Evolutionary conservation across 2,113 vertebrate species (phyloP).

Genomic region (Hassar affinis): DNA sequence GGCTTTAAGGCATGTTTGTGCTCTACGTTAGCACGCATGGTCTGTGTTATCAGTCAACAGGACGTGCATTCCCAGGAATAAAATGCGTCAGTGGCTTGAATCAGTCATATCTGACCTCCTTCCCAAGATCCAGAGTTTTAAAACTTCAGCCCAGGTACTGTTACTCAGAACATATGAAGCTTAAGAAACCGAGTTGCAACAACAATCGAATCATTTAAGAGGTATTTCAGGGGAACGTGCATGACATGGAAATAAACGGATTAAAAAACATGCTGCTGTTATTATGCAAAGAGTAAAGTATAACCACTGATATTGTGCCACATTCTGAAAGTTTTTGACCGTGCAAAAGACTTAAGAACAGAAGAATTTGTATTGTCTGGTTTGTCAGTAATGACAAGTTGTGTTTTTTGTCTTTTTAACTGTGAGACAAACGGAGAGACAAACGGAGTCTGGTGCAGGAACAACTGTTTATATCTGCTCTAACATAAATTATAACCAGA

Average conservation of each 20-base stretch:
- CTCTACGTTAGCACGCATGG: background rate
- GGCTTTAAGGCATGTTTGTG: conserved; percentile 2
- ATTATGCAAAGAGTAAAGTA: background rate
- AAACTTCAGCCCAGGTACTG: background rate
- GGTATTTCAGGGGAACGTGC: no score
- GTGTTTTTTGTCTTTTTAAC: no score
- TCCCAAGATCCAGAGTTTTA: background rate
- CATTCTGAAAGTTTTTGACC: background rate
- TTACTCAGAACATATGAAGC: no score
- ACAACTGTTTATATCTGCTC: background rate
- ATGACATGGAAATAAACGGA: no score
- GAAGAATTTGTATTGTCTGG: background rate
- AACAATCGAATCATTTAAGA: no score
- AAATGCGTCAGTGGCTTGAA: background rate
- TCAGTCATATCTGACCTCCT: background rate
- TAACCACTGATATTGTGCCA: background rate
- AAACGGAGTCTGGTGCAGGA: background rate
- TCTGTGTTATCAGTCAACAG: background rate
- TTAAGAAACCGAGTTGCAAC: no score
- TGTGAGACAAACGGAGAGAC: background rate
- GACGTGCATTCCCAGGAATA: background rate
- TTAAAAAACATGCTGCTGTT: background rate
- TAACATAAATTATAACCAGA: background rate
- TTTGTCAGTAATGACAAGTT: background rate
- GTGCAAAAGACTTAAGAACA: background rate